Conservation (phyloP, 2,113 vertebrate species). For the Colinus virginianus region DNA sequence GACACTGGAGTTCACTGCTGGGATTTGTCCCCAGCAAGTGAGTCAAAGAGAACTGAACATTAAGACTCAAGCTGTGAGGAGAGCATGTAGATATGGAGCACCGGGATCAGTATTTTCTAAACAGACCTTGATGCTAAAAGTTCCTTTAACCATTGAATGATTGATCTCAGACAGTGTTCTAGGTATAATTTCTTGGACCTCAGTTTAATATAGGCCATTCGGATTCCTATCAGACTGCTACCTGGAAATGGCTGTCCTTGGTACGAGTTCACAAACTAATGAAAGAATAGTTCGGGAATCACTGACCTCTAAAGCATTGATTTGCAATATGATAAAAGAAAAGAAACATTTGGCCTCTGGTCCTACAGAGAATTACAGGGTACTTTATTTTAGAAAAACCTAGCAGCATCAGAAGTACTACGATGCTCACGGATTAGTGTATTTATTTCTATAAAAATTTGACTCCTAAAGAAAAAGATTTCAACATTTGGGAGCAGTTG, state of each 20-base stretch:
- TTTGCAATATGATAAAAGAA: neutral
- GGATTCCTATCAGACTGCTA: neutral
- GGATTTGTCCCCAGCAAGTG: neutral
- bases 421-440: neutral
- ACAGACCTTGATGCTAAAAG: neutral
- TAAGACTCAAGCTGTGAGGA: neutral
- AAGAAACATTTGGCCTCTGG: neutral
- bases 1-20: neutral
- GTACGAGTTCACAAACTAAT: neutral
- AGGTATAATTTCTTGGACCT: neutral
- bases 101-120: neutral
- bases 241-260: neutral
- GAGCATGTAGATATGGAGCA: neutral
- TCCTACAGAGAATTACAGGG: neutral
- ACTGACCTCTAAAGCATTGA: neutral
- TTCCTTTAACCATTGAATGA: neutral
- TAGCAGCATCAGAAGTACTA: neutral
- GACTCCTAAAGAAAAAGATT: neutral
- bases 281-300: neutral
- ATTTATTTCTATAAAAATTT: neutral
- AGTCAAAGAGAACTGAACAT: fast-evolving
- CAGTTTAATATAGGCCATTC: neutral
- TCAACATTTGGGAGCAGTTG: neutral
- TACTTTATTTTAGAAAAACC: neutral
- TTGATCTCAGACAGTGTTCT: neutral